Evolutionary conservation across 2,113 vertebrate species (phyloP), one percentile per base, ranked within the genome.

Genomic region (Sus scrofa): DNA sequence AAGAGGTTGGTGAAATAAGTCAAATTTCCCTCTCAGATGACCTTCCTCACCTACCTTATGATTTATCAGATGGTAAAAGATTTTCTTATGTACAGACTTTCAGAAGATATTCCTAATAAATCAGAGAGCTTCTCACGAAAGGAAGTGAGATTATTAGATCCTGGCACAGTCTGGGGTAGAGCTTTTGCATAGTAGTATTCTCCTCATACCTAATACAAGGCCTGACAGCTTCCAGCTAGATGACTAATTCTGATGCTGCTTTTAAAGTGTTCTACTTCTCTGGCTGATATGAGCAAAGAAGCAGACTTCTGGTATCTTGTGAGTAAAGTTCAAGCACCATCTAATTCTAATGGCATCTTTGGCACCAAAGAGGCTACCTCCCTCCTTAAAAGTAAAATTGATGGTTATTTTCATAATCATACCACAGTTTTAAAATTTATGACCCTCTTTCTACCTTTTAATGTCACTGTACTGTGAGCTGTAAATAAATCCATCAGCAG

Each of bases 271-370:
- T 86, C 67, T 74, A 50, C 22, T 89, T 92, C 70, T 92, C 52
- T 95, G 68, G 44, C n/a, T 65, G 30, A 82, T 92, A 39, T 65
- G 54, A 77, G 34, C 7, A 89, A 90, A 93, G 67, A 70, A 91
- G 16, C 26, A 77, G 62, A 90, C 7, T 60, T 95, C n/a, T 50
- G 62, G 26, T 91, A 73, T 89, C 65, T 97, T 27, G 27, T 91
- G 79, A 93, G 62, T 86, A 73, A 86, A 91, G 89, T 91, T 91
- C 70, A 87, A 70, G 63, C 27, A 93, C 58, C 58, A 32, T 95
- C 56, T 91, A 93, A 93, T 96, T 93, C 60, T 73, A 82, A 93
- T 95, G 62, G 30, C 32, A 91, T 93, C 22, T 82, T 84, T 93
- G 75, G 56, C 56, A 62, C 82, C 68, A 91, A 82, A 91, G 71